phyloP scores from a whole-genome alignment of 2,113 vertebrate species.

The Pelmatolapia mariae region DNA sequence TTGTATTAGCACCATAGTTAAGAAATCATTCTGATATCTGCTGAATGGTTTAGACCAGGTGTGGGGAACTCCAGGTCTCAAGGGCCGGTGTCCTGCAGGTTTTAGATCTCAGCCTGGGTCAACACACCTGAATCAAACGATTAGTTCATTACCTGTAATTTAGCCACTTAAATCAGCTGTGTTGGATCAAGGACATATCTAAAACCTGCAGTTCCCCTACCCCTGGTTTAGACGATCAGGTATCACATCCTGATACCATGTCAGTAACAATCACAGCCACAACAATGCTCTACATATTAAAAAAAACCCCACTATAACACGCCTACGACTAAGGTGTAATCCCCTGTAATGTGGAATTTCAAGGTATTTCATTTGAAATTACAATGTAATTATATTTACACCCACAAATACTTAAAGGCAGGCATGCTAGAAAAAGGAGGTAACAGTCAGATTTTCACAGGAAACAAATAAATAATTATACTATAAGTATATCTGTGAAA shows the following conservation, averaged over 20 bases:
- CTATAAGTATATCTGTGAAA: background rate
- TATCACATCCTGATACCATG: background rate
- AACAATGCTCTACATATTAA: background rate
- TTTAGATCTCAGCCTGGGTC: background rate
- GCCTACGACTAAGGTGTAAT: background rate
- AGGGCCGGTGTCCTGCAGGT: background rate
- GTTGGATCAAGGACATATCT: background rate
- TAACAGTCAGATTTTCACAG: background rate
- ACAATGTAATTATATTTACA: background rate
- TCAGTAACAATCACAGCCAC: background rate
- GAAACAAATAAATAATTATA: background rate
- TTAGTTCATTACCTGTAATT: background rate
- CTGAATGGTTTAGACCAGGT: background rate
- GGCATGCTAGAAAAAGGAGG: background rate
- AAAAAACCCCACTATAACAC: accelerated
- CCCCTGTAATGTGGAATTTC: background rate
- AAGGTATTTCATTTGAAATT: background rate
- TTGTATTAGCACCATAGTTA: background rate
- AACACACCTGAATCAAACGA: background rate
- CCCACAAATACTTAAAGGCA: background rate
- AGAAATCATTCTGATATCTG: background rate
- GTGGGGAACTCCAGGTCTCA: background rate
- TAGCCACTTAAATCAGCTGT: background rate
- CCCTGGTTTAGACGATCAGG: background rate
- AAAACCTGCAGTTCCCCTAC: background rate